Conservation (phyloP, 1,140 invertebrate species). For the Drosophila bocki region DNA sequence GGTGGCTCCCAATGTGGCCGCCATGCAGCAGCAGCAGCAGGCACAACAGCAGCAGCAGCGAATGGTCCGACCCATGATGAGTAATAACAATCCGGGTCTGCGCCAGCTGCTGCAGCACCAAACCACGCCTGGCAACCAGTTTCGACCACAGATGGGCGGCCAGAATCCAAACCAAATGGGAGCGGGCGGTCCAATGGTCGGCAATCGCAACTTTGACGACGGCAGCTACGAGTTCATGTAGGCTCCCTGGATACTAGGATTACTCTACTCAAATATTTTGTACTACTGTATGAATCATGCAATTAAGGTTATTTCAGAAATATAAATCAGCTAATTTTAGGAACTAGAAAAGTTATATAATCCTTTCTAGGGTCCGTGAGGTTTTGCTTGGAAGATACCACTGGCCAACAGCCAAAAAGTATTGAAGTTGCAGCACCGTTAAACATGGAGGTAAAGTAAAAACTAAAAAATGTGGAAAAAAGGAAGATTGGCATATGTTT, state of each 20-base stretch:
- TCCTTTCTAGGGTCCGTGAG: too few relatives aligned
- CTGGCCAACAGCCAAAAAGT: too few relatives aligned
- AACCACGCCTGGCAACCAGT: conserved; percentile 78
- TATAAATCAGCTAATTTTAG: background rate
- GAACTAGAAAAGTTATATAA: background rate
- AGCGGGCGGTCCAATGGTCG: conserved; percentile 75
- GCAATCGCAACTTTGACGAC: conserved; percentile 81
- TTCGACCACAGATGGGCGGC: conserved; percentile 80
- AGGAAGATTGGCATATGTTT: too few relatives aligned
- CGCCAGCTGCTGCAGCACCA: conserved; percentile 90
- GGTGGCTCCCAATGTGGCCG: conserved; percentile 64
- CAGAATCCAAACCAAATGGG: conserved; percentile 80
- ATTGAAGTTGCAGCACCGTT: too few relatives aligned
- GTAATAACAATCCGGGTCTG: conserved; percentile 89
- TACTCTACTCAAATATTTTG: conserved; percentile 17
- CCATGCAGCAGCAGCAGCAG: conserved; percentile 77
- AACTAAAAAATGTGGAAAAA: too few relatives aligned
- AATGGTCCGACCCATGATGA: conserved; percentile 88
- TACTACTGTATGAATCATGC: conserved; percentile 8
- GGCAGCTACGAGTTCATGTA: conserved; percentile 82
- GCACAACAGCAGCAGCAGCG: conserved; percentile 85
- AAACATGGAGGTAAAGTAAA: too few relatives aligned
- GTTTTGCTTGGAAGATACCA: too few relatives aligned
- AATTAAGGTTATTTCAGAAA: background rate
- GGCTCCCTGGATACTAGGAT: conserved; percentile 11